Percentiles rank a stretch among this genome's conserved stretches.
These are phyloP conservation scores for Adelges cooleyi DNA, from an alignment of 1,140 invertebrate species.

Conservation along the genomic window DNA sequence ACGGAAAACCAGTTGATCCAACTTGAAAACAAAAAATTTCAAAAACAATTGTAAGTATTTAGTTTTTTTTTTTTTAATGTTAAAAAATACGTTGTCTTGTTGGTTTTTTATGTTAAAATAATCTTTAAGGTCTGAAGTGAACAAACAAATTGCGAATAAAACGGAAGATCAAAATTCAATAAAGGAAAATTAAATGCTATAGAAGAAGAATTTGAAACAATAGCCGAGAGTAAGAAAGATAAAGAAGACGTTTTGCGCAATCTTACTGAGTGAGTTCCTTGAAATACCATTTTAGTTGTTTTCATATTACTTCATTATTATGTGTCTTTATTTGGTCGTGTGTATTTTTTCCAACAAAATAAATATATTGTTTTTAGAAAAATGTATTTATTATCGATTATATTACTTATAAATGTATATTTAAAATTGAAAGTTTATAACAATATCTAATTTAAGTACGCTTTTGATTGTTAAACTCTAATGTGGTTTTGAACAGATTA, in stretches of 20 bases:
- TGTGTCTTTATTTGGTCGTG: no score
- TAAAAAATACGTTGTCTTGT: no score
- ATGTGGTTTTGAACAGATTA: constrained; percentile 8
- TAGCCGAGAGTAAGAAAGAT: not conserved
- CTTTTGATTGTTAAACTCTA: no score
- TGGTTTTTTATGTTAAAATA: no score
- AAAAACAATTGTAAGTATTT: constrained; percentile 49
- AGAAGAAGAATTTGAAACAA: not conserved
- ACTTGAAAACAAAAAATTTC: constrained; percentile 56
- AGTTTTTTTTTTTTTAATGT: not conserved
- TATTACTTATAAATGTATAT: no score
- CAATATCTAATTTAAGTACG: no score
- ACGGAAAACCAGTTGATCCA: constrained; percentile 61
- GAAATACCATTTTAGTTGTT: no score
- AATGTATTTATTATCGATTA: no score
- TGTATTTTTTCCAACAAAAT: no score
- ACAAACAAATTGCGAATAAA: not conserved
- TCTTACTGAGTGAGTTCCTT: not conserved
- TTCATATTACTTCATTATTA: no score
- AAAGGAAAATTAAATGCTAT: not conserved
- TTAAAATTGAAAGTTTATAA: not conserved
- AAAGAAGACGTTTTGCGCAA: not conserved
- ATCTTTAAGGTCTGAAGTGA: not conserved
- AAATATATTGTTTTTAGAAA: no score
- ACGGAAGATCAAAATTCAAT: not conserved